These are phyloP conservation scores for Agapornis canus DNA, from an alignment of 2,797 vertebrate species.

Conservation along the genomic window DNA sequence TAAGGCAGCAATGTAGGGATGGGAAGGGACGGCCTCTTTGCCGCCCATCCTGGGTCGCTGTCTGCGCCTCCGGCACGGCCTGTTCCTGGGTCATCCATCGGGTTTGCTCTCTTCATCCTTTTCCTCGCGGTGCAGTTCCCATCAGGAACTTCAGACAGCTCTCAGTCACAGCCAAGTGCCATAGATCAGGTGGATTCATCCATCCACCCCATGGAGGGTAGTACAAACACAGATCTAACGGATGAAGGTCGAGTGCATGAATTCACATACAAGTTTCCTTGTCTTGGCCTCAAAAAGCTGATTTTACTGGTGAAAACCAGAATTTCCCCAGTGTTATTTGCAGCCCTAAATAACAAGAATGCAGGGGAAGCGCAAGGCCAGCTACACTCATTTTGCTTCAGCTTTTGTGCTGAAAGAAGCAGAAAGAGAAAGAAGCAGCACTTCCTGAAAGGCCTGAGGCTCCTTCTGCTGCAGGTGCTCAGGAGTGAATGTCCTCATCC, in stretches of 20 bases:
- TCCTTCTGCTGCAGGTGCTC: neutral
- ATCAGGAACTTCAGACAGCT: fast-evolving
- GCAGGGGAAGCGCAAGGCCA: fast-evolving
- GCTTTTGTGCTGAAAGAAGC: neutral
- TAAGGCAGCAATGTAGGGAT: neutral
- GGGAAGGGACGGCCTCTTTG: neutral
- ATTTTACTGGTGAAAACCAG: too few relatives aligned
- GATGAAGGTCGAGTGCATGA: fast-evolving
- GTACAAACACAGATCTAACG: fast-evolving
- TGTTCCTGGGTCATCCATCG: fast-evolving
- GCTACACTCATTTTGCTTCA: fast-evolving
- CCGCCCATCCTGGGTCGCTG: neutral
- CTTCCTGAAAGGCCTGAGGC: fast-evolving
- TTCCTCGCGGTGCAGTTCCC: neutral
- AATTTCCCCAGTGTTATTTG: neutral
- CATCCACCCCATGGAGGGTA: fast-evolving
- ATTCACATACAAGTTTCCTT: fast-evolving
- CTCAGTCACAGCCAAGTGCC: fast-evolving
- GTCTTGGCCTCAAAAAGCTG: neutral
- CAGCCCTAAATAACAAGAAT: neutral
- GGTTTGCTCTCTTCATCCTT: fast-evolving
- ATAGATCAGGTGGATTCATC: fast-evolving
- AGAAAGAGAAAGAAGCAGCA: fast-evolving
- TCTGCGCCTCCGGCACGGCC: neutral
- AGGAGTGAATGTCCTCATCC: neutral